Evolutionary conservation across 2,113 vertebrate genomes (phyloP).

Genomic region (Uria aalge): DNA sequence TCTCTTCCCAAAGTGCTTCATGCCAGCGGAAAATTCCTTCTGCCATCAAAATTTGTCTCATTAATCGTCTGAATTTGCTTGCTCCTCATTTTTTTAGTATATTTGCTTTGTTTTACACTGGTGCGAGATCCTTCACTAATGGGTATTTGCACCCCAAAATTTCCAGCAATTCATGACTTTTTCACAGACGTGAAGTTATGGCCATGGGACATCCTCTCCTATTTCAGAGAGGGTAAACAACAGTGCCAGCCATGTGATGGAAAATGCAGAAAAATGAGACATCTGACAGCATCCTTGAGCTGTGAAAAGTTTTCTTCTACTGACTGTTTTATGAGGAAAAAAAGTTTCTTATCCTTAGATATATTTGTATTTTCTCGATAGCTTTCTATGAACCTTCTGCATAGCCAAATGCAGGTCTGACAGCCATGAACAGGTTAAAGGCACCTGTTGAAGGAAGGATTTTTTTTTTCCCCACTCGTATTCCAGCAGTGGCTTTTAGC

Average conservation of each 20-base stretch:
- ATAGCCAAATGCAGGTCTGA: background rate
- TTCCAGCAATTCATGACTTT: background rate
- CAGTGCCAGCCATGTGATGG: background rate
- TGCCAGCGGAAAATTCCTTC: background rate
- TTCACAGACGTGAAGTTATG: background rate
- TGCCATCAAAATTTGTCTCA: background rate
- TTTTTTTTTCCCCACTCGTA: background rate
- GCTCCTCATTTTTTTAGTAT: background rate
- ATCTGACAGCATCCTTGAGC: background rate
- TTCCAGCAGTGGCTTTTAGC: conserved; percentile 3
- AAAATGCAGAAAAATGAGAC: background rate
- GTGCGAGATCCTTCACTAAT: background rate
- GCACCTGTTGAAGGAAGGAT: background rate
- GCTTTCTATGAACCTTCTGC: background rate
- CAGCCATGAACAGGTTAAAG: background rate
- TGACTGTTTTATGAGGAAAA: background rate
- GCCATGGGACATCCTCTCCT: background rate
- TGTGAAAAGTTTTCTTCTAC: background rate
- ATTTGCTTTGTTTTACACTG: background rate
- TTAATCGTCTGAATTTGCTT: background rate
- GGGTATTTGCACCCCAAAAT: background rate
- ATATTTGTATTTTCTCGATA: background rate
- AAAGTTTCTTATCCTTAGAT: background rate
- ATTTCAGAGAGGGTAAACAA: background rate
- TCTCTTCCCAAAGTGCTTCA: background rate